Evolutionary conservation across 2,113 vertebrate species (phyloP), one percentile per base, ranked within the genome.

Genomic region (Epinephelus cyanopodus): DNA sequence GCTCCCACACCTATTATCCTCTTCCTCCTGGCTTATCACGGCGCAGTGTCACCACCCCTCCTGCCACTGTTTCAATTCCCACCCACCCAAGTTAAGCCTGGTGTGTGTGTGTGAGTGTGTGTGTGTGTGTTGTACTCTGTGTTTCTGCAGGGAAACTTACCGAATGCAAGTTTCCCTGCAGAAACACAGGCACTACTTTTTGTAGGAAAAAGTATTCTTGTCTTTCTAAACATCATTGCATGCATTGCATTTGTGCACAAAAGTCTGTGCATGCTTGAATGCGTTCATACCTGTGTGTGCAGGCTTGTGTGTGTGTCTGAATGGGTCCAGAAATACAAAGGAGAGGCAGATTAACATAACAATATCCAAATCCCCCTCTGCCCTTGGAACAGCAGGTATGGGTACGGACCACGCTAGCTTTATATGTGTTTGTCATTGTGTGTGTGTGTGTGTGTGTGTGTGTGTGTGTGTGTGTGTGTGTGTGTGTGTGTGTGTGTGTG

Each of bases 291-390:
- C 48, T 67, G 62, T 52, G 57, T 63, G 67, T 54, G 14, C 5
- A 21, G 50, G 52, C 9, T 15, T 54, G 47, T 33, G 63, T 73
- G 58, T 63, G 6, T 47, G 25, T 64, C 37, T 84, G 74, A 83
- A 83, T 78, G 15, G 27, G 74, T 62, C 83, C 74, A 63, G 66
- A 83, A 81, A 88, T 47, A 75, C 79, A 85, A 85, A 87, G 88
- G 74, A 72, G 61, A 83, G 89, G 61, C 85, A 92, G 90, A 92
- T 92, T 90, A 94, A 84, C 89, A 83, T 70, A 83, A 89, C 75
- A 82, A 79, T 87, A 85, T 85, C 81, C 65, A 86, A 87, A 89
- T 87, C 86, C 85, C 60, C 23, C 42, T 68, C 48, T 88, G 86
- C 54, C 88, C 85, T 84, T 89, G 83, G 74, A 87, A 81, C 77